A percentile compares a stretch with the other conserved stretches of the same genome.
These are phyloP conservation scores for Halocaridina rubra DNA, from an alignment of 2,888 invertebrate species.

Conservation along the genomic window DNA sequence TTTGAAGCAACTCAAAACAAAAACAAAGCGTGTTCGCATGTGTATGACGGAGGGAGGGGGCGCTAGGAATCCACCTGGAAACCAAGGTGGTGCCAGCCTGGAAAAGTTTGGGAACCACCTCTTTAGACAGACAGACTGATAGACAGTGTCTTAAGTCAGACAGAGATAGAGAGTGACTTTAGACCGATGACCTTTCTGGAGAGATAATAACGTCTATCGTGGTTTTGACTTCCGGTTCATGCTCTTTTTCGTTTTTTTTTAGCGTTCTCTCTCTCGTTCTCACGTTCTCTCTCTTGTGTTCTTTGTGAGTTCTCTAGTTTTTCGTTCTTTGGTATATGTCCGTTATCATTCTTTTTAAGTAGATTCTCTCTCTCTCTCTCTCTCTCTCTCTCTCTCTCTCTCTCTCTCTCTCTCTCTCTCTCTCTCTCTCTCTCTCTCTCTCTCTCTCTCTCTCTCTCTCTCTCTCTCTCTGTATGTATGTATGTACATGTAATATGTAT, in stretches of 20 bases:
- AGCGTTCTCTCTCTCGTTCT: background rate
- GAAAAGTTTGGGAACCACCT: too few relatives aligned
- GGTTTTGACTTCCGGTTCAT: background rate
- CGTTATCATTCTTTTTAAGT: background rate
- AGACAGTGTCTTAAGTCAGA: background rate
- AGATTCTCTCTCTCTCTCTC: background rate
- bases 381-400: background rate
- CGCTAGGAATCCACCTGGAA: too few relatives aligned
- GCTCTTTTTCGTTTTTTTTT: background rate
- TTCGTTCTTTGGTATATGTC: background rate
- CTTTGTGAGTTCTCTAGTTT: background rate
- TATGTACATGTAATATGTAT: background rate
- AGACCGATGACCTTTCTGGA: too few relatives aligned
- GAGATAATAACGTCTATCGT: too few relatives aligned
- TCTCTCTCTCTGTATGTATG: background rate
- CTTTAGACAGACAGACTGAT: background rate
- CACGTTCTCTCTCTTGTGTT: background rate
- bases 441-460: background rate
- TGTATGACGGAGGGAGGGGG: too few relatives aligned
- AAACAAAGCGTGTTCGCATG: too few relatives aligned
- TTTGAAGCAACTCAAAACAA: too few relatives aligned
- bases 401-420: background rate
- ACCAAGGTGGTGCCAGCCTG: too few relatives aligned
- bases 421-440: background rate
- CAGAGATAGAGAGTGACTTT: too few relatives aligned